Conservation (phyloP, 1,140 invertebrate species). For the Drosophila sturtevanti region DNA sequence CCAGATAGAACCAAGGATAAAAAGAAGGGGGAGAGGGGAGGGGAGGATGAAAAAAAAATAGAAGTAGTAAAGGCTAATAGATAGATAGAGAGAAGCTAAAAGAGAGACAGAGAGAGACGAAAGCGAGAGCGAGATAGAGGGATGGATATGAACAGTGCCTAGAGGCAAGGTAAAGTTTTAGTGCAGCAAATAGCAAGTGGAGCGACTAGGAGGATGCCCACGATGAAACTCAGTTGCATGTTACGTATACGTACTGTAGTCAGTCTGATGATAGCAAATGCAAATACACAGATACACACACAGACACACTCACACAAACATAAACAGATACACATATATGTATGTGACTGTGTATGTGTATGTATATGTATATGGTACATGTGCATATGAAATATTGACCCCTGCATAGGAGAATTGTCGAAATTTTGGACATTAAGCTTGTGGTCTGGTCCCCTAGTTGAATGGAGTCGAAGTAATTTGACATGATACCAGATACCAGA, state of each 20-base stretch:
- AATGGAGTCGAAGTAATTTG: conserved; percentile 10
- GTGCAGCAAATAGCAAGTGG: conserved; percentile 7
- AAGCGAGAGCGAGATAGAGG: neutral
- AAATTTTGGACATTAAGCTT: conserved; percentile 47
- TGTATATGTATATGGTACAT: conserved; percentile 18
- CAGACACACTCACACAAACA: conserved; percentile 16
- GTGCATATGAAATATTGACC: conserved; percentile 76
- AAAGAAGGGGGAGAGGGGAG: too few species aligned
- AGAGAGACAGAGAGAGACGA: neutral
- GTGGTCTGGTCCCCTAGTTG: conserved; percentile 29
- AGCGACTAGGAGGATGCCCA: conserved; percentile 31
- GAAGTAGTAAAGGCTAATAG: neutral
- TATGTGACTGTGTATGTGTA: conserved; percentile 25
- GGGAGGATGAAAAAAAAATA: neutral
- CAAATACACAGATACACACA: conserved; percentile 41
- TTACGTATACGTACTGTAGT: conserved; percentile 75
- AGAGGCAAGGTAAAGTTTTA: conserved; percentile 14
- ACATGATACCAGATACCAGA: too few species aligned
- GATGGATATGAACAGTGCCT: conserved; percentile 9
- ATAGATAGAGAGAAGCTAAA: neutral
- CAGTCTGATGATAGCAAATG: conserved; percentile 52
- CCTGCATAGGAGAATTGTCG: conserved; percentile 47
- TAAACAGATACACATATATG: conserved; percentile 36
- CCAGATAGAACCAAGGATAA: neutral
- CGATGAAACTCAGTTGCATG: conserved; percentile 53